Evolutionary conservation across 2,888 invertebrate species (phyloP), one percentile per base, ranked within the genome.

Genomic region (Microplitis deprimator): DNA sequence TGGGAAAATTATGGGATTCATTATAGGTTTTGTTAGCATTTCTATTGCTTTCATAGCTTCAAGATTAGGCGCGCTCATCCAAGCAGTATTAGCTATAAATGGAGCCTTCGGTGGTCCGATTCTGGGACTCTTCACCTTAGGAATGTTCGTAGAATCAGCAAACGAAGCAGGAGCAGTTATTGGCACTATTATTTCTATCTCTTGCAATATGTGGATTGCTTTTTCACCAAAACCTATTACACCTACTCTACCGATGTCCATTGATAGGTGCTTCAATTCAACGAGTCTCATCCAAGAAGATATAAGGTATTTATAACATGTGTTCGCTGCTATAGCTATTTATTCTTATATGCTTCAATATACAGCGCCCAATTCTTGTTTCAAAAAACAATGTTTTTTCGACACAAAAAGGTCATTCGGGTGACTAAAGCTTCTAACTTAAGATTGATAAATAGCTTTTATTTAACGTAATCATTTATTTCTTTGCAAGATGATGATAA

Each of bases 91-190:
- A 0, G 95, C 95, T 71, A 93, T 97, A 83, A 95, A 96, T 86
- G 97, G 97, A 1, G 94, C 96, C 89, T 94, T 96, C 60, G 95
- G 96, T 7, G 97, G 97, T 0, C 95, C 97, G 0, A 93, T 96
- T 1, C 91, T 97, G 6, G 97, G 97, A 0, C 92, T 97, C 0
- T 97, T 97, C 88, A 93, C 95, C 0, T 91, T 97, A 5, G 97
- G 97, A 79, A 96, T 97, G 93, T 94, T 96, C 82, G 94, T 95
- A 85, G 97, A 97, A 1, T 93, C 93, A 91, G 94, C 96, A 6
- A 97, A 97, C 87, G 87, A 89, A 73, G 80, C 60, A 1, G 88
- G 89, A 0, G 86, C 89, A 0, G 76, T 89, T 1, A 72, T 83
- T 17, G 89, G 89, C 0, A 80, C 83, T 3, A 1, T 84, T 1